Base-by-base conservation (phyloP, 2,113 vertebrate species). In the Serinus canaria region DNA sequence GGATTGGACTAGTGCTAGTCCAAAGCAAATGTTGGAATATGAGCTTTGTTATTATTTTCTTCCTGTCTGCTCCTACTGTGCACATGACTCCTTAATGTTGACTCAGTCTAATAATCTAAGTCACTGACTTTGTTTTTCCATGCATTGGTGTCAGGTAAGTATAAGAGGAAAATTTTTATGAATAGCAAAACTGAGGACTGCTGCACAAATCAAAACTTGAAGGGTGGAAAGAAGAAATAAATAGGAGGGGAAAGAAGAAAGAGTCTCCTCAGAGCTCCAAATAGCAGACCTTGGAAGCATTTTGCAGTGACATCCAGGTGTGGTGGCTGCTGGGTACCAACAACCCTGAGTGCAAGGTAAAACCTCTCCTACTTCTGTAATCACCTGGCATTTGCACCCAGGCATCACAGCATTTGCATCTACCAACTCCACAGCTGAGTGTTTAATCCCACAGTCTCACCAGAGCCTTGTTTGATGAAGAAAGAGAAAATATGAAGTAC, bases 241-340 rank as follows among this genome's bases (percentile, higher is more conserved):
- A 11, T 17, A 13, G 11, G 13, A 74, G 6, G 2, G 3, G 8
- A 2, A 35, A 55, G 30, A 60, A 53, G 19, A 23, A 74, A 0
- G 1, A 73, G 11, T 70, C 24, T 78, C 21, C 44, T 56, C 31
- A 70, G 35, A 41, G 31, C n/a, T 72, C 63, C n/a, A 67, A 13
- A 74, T 58, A 72, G 17, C 15, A 76, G 35, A 30, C 8, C 31
- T 68, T 60, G 59, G 53, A 46, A 76, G 44, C 12, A 31, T 37
- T 85, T 82, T 80, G 25, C 25, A 76, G 44, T 12, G 35, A n/a
- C 46, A 83, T 37, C 13, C 44, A 74, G 33, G 16, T 33, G 31
- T 35, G 30, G 25, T 6, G 53, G 9, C 21, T 77, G 62, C 55
- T 39, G 67, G 59, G 3, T 50, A 49, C 27, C 55, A 52, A 33